Conservation (phyloP, 1,140 invertebrate species). For the Plectus sambesii region DNA sequence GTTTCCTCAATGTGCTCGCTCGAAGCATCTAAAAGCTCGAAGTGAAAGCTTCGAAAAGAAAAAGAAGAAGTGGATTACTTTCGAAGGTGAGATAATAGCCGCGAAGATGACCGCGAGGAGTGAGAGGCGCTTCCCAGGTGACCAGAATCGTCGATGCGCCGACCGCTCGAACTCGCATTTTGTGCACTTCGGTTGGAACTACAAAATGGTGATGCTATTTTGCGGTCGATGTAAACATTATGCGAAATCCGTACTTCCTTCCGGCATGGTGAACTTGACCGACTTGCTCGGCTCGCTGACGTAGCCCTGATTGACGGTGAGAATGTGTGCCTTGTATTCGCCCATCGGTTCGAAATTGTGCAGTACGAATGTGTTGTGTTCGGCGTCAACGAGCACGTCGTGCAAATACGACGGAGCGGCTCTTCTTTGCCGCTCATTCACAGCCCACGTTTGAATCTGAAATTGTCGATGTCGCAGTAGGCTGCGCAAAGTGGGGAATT, state of each 20-base stretch:
- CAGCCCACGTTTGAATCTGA: no score
- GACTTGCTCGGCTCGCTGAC: slow-evolving; percentile 23
- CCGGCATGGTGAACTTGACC: slow-evolving; percentile 38
- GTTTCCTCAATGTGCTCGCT: slow-evolving; percentile 39
- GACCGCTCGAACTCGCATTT: slow-evolving; percentile 37
- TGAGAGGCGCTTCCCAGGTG: slow-evolving; percentile 36
- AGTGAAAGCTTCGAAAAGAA: slow-evolving; percentile 14
- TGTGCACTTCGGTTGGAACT: slow-evolving; percentile 39
- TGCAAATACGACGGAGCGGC: no score
- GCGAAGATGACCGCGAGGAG: slow-evolving; percentile 39
- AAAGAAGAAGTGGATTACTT: slow-evolving; percentile 24
- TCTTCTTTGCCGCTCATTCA: no score
- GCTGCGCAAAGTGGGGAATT: no score
- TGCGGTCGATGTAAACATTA: no score
- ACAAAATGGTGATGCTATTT: slow-evolving; percentile 10
- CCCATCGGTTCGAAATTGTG: slow-evolving; percentile 21
- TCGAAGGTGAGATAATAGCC: slow-evolving; percentile 43
- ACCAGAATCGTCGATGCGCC: slow-evolving; percentile 35
- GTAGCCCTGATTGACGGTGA: slow-evolving; percentile 31
- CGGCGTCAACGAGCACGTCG: slow-evolving; percentile 4
- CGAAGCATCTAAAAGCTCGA: slow-evolving; percentile 19
- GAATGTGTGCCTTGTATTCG: slow-evolving; percentile 35
- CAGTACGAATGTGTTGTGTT: slow-evolving; percentile 9
- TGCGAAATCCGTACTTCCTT: slow-evolving; percentile 33
- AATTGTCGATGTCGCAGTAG: no score